Evolutionary conservation across 2,113 vertebrate species (phyloP).

Genomic region (Numenius arquata): DNA sequence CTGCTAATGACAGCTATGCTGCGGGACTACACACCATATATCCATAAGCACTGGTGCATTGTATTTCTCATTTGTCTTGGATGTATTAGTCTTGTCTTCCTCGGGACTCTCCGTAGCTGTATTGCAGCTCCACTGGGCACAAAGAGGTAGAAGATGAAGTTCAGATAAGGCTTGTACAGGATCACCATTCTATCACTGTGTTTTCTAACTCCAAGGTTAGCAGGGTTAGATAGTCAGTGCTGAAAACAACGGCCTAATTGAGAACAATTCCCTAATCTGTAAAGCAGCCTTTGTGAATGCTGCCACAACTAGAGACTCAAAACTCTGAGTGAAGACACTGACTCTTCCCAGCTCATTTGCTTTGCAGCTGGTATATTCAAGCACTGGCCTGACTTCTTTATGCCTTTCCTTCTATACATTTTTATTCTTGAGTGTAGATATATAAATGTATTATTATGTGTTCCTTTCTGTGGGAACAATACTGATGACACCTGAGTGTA

Average conservation of each 20-base stretch:
- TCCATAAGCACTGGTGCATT: neutral
- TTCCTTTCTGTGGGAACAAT: neutral
- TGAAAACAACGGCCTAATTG: conserved; percentile 30
- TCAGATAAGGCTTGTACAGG: neutral
- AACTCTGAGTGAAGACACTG: neutral
- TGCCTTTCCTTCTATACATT: neutral
- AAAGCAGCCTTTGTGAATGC: conserved; percentile 42
- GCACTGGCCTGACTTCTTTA: neutral
- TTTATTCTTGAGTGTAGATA: neutral
- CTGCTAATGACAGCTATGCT: neutral
- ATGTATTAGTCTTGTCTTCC: neutral
- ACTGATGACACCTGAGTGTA: neutral
- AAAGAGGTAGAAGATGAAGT: neutral
- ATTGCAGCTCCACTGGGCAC: neutral
- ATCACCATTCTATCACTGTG: neutral
- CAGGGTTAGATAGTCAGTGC: neutral
- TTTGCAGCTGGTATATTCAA: neutral
- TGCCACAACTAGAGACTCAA: conserved; percentile 1
- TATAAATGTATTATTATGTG: neutral
- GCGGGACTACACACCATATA: neutral
- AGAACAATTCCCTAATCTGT: conserved; percentile 34
- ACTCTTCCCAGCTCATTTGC: neutral
- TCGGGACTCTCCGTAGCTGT: neutral
- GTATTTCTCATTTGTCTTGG: neutral
- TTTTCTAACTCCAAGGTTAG: conserved; percentile 6